Evolutionary conservation across 2,797 vertebrate species (phyloP), one percentile per base, ranked within the genome.

Genomic region (Pagetopsis macropterus): DNA sequence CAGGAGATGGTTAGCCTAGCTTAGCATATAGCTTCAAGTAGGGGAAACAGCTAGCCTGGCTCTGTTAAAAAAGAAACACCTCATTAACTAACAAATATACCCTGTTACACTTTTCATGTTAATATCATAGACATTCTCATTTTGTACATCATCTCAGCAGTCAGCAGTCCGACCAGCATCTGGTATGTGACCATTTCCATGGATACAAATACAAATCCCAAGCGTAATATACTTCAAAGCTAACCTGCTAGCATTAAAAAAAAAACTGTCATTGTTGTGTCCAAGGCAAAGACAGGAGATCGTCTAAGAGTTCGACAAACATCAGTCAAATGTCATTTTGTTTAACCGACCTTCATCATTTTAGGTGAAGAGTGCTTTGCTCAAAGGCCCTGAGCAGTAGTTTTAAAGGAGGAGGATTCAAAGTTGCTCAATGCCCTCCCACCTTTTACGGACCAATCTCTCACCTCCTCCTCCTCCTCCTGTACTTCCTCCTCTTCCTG

Each of bases 401-500:
- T 59, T 21, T 15, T 3, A 67, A 5, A 11, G 2, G 46, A 19
- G 37, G 55, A 55, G 23, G 31, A 66, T 27, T 51, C n/a, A 71
- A 57, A 21, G 52, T 49, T 64, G n/a, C 58, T 75, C 48, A 3
- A 27, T 63, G 44, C 27, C 21, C 58, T 67, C 72, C 76, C 59
- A 75, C 69, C 66, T 64, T 45, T 51, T 69, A 2, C 50, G 59
- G 49, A 75, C 70, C 76, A 68, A 13, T 69, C 65, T 63, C 41
- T 82, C 70, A 77, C 78, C 76, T 81, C 40, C 61, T 76, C 79
- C 64, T 62, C 79, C 21, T 21, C 21, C 21, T 21, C 21, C 21
- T 21, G 51, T 72, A 43, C 76, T 75, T 86, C 77, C 71, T 85
- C 68, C 23, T 27, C 23, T 27, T 27, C 23, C 23, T 23, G 23